These are phyloP conservation scores for Pinna nobilis DNA, from an alignment of 1,140 invertebrate genomes.

Conservation along the genomic window DNA sequence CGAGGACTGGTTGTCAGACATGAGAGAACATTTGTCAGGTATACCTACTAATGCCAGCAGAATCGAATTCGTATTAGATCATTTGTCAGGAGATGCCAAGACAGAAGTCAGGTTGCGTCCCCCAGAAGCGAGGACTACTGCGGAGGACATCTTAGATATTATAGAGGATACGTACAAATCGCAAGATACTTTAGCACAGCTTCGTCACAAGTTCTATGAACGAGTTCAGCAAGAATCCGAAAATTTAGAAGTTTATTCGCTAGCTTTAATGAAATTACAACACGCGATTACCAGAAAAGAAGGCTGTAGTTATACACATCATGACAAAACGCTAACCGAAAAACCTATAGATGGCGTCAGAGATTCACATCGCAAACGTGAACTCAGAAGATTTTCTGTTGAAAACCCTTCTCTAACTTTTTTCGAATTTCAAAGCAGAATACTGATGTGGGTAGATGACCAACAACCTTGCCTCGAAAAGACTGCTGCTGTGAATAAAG, in stretches of 20 bases:
- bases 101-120: too few species aligned
- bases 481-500: too few species aligned
- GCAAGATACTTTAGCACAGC: constrained; percentile 10
- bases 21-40: not conserved
- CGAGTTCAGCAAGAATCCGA: constrained; percentile 1
- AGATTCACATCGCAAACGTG: not conserved
- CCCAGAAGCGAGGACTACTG: not conserved
- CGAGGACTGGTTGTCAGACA: not conserved
- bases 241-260: too few species aligned
- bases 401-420: too few species aligned
- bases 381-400: not conserved
- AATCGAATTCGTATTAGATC: constrained; percentile 7
- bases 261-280: too few species aligned
- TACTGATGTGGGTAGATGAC: too few species aligned
- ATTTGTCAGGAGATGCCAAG: constrained; percentile 12
- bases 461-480: too few species aligned
- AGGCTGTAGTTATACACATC: too few species aligned
- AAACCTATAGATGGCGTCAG: not conserved
- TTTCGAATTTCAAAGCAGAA: too few species aligned
- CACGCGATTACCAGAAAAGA: too few species aligned
- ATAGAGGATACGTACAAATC: constrained; percentile 6
- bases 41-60: not conserved
- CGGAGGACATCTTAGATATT: constrained; percentile 10
- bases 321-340: too few species aligned
- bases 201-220: constrained; percentile 15